These are phyloP conservation scores for Opisthograptis luteolata DNA, from an alignment of 2,888 invertebrate species.

Conservation along the genomic window DNA sequence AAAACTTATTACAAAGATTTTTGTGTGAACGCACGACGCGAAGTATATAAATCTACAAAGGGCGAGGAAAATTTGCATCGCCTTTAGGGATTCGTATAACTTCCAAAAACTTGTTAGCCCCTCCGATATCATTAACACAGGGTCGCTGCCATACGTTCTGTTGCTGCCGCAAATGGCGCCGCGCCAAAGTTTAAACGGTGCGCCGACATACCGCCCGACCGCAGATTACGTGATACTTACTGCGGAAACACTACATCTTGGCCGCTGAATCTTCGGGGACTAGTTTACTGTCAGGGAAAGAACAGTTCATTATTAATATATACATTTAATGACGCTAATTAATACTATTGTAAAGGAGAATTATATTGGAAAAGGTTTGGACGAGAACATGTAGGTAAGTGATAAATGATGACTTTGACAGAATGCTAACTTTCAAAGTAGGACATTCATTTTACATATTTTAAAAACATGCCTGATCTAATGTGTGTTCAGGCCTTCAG, in stretches of 20 bases:
- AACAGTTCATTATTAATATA: too few species aligned
- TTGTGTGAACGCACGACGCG: not conserved
- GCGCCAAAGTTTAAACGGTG: conserved; percentile 37
- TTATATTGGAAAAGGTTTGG: too few species aligned
- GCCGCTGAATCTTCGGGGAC: conserved; percentile 13
- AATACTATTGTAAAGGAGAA: too few species aligned
- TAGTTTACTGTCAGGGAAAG: conserved; percentile 8
- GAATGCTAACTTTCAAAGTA: too few species aligned
- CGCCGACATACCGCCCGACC: conserved; percentile 30
- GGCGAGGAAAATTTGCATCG: not conserved
- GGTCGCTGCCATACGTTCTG: conserved; percentile 29
- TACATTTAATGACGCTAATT: too few species aligned
- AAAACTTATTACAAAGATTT: not conserved
- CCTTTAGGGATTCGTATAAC: conserved; percentile 9
- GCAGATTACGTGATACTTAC: conserved; percentile 29
- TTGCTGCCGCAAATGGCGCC: conserved; percentile 33
- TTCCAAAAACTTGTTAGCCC: conserved; percentile 20
- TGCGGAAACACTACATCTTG: conserved; percentile 29
- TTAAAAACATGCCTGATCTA: too few species aligned
- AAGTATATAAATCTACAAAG: too few species aligned
- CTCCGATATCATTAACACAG: conserved; percentile 26
- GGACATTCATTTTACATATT: too few species aligned
- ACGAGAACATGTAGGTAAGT: too few species aligned
- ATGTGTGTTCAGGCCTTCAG: too few species aligned
- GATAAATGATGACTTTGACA: too few species aligned